These are phyloP conservation scores for Nebria salina DNA, from an alignment of 2,888 invertebrate species.

Conservation along the genomic window DNA sequence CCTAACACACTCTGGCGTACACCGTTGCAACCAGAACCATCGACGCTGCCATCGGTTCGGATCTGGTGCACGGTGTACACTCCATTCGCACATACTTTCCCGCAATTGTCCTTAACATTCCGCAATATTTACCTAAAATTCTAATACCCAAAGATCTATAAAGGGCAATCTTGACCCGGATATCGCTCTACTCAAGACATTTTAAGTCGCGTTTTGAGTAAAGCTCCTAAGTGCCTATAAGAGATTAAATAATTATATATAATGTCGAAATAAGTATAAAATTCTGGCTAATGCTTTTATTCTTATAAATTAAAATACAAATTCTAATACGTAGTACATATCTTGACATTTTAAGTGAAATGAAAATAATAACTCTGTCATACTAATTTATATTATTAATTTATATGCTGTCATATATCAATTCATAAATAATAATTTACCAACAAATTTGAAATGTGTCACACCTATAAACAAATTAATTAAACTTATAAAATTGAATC, in stretches of 20 bases:
- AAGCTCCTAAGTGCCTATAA: no score
- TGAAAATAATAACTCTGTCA: neutral
- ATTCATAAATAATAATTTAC: neutral
- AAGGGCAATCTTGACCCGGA: no score
- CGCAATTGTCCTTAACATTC: neutral
- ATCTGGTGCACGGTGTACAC: slow-evolving; percentile 34
- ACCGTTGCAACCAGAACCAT: slow-evolving; percentile 55
- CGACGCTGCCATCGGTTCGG: slow-evolving; percentile 10
- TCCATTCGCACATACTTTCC: slow-evolving; percentile 27
- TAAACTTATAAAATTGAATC: neutral
- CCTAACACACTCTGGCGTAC: slow-evolving; percentile 63
- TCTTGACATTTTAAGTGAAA: neutral
- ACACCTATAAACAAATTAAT: no score
- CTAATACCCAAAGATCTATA: no score
- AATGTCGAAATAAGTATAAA: no score
- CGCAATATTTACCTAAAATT: no score
- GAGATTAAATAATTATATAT: no score
- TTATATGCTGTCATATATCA: neutral
- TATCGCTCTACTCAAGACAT: no score
- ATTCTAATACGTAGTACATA: neutral
- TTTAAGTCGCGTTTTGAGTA: no score
- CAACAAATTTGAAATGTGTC: no score
- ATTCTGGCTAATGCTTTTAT: neutral
- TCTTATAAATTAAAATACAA: neutral
- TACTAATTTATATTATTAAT: neutral